Conservation (phyloP, 2,888 invertebrate species). For the Parnassius apollo region DNA sequence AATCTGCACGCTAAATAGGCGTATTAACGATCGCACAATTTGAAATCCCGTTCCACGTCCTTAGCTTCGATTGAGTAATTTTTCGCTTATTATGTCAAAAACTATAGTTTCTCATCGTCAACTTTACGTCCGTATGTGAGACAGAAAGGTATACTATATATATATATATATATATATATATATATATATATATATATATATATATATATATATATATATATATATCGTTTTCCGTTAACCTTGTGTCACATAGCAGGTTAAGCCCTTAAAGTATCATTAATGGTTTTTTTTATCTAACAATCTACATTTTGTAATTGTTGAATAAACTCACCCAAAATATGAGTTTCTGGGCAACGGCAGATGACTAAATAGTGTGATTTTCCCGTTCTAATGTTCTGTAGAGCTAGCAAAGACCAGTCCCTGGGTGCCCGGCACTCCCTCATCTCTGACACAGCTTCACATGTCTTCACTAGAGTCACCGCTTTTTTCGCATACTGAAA, state of each 20-base stretch:
- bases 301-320: too few species aligned
- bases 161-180: too few species aligned
- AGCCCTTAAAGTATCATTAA: too few species aligned
- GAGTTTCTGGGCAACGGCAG: slow-evolving; percentile 92
- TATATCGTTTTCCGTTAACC: too few species aligned
- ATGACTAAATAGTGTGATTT: slow-evolving; percentile 97
- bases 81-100: neutral
- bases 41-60: neutral
- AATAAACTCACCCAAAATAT: slow-evolving; percentile 85
- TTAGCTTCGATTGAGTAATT: neutral
- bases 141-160: too few species aligned
- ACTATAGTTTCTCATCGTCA: too few species aligned
- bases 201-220: too few species aligned
- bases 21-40: neutral
- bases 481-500: slow-evolving; percentile 83
- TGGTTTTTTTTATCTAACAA: too few species aligned
- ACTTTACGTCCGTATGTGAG: too few species aligned
- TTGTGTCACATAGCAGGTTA: too few species aligned
- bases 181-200: too few species aligned
- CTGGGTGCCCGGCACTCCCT: slow-evolving; percentile 92
- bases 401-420: slow-evolving; percentile 94
- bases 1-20: neutral
- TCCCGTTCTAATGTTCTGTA: slow-evolving; percentile 95
- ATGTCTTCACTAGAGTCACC: slow-evolving; percentile 94
- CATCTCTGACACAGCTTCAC: slow-evolving; percentile 95